phyloP scores from a whole-genome alignment of 1,140 invertebrate species.

The Diachasma alloeum region DNA sequence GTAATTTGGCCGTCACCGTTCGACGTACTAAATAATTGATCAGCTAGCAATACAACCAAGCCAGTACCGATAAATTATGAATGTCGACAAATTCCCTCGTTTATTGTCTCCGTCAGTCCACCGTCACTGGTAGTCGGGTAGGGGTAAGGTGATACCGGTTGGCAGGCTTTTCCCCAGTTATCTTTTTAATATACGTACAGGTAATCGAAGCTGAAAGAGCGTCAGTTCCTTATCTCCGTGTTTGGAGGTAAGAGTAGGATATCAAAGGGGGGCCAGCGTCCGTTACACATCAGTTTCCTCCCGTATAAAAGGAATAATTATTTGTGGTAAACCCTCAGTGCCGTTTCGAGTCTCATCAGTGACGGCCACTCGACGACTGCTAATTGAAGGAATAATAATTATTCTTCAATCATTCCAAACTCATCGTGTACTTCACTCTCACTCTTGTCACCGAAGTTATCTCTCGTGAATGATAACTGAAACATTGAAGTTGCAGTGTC shows the following conservation, averaged over 20 bases:
- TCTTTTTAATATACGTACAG: background rate
- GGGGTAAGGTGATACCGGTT: background rate
- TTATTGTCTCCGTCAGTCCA: background rate
- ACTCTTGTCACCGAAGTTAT: no score
- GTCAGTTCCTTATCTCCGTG: background rate
- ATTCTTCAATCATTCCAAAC: no score
- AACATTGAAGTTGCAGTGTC: background rate
- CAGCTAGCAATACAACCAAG: background rate
- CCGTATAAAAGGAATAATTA: slow-evolving; percentile 1
- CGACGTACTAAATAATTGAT: background rate
- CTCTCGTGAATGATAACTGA: background rate
- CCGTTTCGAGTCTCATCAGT: background rate
- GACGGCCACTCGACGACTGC: background rate
- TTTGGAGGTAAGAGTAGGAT: background rate
- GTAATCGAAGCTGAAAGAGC: background rate
- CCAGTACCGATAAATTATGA: background rate
- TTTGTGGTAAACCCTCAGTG: background rate
- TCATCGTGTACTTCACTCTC: no score
- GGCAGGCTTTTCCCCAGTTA: background rate
- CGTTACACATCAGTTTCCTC: background rate
- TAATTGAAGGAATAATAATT: no score
- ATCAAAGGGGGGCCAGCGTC: background rate
- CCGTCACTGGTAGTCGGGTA: background rate
- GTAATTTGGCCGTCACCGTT: background rate
- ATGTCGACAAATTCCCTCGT: background rate